phyloP scores from a whole-genome alignment of 37 sponge, comb jelly and placozoan species.

The Cladorhizidae sp. region DNA sequence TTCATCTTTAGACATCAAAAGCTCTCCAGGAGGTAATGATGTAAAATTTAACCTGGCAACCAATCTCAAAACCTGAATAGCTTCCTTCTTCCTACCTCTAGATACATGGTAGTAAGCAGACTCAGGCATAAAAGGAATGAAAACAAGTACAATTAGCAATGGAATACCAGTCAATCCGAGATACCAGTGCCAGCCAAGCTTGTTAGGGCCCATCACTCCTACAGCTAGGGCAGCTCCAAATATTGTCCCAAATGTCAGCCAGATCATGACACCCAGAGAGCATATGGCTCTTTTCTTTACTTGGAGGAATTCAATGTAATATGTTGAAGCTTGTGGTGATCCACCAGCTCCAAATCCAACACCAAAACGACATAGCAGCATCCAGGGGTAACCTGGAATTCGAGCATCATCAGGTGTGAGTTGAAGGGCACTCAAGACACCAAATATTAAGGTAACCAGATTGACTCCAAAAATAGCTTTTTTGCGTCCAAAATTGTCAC shows the following conservation, averaged over 20 bases:
- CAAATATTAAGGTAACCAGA: constrained; percentile 29
- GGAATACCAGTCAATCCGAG: constrained; percentile 57
- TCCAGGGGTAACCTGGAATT: constrained; percentile 27
- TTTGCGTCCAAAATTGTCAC: constrained; percentile 69
- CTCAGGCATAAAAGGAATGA: constrained; percentile 68
- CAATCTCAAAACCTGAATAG: constrained; percentile 40
- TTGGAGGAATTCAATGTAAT: constrained; percentile 68
- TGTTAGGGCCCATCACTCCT: constrained; percentile 30
- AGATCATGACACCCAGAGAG: neutral
- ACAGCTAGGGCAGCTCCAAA: constrained; percentile 55
- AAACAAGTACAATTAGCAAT: constrained; percentile 15
- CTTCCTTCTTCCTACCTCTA: constrained; percentile 46
- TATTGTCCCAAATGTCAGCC: constrained; percentile 60
- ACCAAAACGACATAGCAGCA: constrained; percentile 46
- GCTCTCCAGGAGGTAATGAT: constrained; percentile 9
- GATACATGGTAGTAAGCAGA: constrained; percentile 65
- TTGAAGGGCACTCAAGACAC: constrained; percentile 26
- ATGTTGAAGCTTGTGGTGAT: constrained; percentile 40
- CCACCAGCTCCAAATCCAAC: constrained; percentile 58
- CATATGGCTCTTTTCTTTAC: constrained; percentile 28
- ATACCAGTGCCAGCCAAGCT: constrained; percentile 53
- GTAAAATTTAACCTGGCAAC: constrained; percentile 63
- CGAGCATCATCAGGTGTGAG: constrained; percentile 24
- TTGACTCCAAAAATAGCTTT: constrained; percentile 7
- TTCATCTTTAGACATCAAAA: constrained; percentile 55